Percentiles rank a stretch among this genome's conserved stretches.
Evolutionary conservation across 2,797 vertebrate genomes (phyloP).

Genomic region (Lithobates pipiens): DNA sequence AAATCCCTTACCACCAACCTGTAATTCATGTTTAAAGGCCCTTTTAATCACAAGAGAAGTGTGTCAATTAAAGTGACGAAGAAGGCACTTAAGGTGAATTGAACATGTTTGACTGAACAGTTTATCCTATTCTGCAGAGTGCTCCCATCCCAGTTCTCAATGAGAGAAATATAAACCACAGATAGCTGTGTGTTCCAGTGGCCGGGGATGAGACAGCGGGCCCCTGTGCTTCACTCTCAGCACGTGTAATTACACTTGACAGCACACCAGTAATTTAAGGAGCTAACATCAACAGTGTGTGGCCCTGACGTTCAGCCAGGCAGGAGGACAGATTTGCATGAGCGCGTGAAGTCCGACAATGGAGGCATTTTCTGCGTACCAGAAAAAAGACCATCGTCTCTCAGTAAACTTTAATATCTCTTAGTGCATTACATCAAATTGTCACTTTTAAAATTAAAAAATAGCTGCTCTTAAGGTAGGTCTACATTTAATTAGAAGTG

Average conservation of each 20-base stretch:
- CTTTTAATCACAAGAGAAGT: constrained; percentile 59
- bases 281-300: constrained; percentile 75
- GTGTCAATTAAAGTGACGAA: constrained; percentile 64
- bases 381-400: constrained; percentile 67
- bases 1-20: background rate
- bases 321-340: constrained; percentile 53
- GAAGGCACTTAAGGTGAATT: constrained; percentile 57
- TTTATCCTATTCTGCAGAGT: constrained; percentile 69
- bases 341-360: constrained; percentile 63
- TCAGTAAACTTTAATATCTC: background rate
- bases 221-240: constrained; percentile 76
- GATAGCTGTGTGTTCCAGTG: constrained; percentile 60
- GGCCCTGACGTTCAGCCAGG: constrained; percentile 62
- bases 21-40: background rate
- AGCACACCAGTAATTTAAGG: constrained; percentile 80
- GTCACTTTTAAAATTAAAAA: no score
- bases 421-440: no score
- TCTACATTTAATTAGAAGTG: no score
- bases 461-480: no score
- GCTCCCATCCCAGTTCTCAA: constrained; percentile 68
- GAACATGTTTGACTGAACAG: constrained; percentile 19
- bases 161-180: constrained; percentile 73
- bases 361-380: constrained; percentile 63
- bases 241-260: constrained; percentile 80
- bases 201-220: constrained; percentile 73